Evolutionary conservation across 2,113 vertebrate species (phyloP).

Genomic region (Rostratula benghalensis): DNA sequence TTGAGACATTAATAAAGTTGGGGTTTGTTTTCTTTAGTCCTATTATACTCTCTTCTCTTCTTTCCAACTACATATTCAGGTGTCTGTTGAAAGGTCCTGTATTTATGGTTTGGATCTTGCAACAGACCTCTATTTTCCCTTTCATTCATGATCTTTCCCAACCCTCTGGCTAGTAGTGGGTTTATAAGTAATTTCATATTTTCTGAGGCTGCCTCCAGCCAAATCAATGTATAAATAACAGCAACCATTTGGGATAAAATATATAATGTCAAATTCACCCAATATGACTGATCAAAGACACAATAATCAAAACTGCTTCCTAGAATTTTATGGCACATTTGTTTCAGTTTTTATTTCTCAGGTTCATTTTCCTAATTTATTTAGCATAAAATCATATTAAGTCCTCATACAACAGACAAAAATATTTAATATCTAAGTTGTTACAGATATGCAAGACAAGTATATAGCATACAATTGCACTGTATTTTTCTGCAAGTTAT

Average conservation of each 20-base stretch:
- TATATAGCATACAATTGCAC: background rate
- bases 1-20: background rate
- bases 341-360: background rate
- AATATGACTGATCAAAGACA: constrained; percentile 3
- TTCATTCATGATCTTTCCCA: background rate
- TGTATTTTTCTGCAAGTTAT: background rate
- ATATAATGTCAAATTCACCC: background rate
- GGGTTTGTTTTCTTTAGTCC: background rate
- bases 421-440: background rate
- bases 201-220: background rate
- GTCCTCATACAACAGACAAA: background rate
- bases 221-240: constrained; percentile 26
- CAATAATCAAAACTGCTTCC: background rate
- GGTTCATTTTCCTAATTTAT: background rate
- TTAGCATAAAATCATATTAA: background rate
- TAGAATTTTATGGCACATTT: background rate
- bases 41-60: background rate
- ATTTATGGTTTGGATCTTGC: constrained; percentile 29
- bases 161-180: background rate
- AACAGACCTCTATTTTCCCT: background rate
- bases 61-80: background rate
- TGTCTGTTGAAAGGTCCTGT: constrained; percentile 15
- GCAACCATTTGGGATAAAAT: constrained; percentile 10
- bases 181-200: constrained; percentile 37
- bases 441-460: background rate